Evolutionary conservation across 2,113 vertebrate genomes (phyloP).

Genomic region (Eublepharis macularius): DNA sequence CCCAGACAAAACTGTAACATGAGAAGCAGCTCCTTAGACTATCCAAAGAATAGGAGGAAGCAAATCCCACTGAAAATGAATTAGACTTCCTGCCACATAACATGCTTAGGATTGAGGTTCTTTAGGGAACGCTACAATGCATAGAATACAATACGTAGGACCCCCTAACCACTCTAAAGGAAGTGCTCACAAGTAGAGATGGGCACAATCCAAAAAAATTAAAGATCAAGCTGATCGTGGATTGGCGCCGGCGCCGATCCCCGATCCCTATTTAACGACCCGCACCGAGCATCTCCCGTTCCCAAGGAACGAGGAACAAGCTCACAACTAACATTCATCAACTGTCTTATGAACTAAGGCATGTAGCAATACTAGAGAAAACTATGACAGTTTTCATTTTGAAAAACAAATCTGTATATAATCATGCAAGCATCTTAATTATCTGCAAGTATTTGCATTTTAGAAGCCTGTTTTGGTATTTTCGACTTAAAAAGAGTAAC

Average conservation of each 20-base stretch:
- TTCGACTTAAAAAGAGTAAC: not conserved
- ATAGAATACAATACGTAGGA: not conserved
- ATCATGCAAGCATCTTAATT: not conserved
- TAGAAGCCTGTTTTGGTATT: not conserved
- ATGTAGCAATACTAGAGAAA: not conserved
- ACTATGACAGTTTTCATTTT: not conserved
- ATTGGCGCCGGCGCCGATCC: too few relatives aligned
- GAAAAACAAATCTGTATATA: not conserved
- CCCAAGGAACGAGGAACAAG: too few relatives aligned
- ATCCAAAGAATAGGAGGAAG: not conserved
- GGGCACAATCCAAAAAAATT: not conserved
- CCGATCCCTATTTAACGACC: too few relatives aligned
- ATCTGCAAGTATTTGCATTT: not conserved
- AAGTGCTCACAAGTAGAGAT: not conserved
- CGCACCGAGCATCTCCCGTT: too few relatives aligned
- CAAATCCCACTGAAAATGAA: not conserved
- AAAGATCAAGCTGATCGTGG: not conserved
- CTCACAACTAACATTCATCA: slow-evolving; percentile 10
- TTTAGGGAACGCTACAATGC: not conserved
- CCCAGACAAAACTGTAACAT: not conserved
- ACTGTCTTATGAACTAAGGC: not conserved
- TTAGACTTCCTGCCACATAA: not conserved
- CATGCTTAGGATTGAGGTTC: not conserved
- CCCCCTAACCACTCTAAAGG: not conserved
- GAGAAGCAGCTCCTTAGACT: not conserved